Percentiles rank a stretch among this genome's conserved stretches.
Evolutionary conservation across 1,140 invertebrate species (phyloP).

Genomic region (Helicoverpa armigera): DNA sequence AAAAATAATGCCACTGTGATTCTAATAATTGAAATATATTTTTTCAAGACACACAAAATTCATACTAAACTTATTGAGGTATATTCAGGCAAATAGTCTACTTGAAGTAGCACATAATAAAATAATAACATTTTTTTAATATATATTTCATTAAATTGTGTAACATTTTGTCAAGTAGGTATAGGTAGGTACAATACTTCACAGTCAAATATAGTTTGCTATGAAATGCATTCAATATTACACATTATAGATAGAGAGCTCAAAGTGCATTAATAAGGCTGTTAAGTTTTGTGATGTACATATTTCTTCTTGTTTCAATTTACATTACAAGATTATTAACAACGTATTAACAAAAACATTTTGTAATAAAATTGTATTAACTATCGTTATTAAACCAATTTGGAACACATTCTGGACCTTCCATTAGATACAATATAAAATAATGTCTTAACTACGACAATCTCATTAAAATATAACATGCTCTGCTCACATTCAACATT

Average conservation of each 20-base stretch:
- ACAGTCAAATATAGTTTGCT: conserved; percentile 66
- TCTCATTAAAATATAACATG: conserved; percentile 79
- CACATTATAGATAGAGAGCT: conserved; percentile 73
- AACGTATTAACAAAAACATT: conserved; percentile 68
- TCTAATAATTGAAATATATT: conserved; percentile 80
- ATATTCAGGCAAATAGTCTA: conserved; percentile 77
- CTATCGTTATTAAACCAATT: conserved; percentile 76
- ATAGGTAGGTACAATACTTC: conserved; percentile 61
- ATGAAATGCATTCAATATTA: conserved; percentile 70
- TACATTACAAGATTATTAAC: conserved; percentile 48
- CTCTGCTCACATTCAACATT: conserved; percentile 75
- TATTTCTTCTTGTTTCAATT: conserved; percentile 44
- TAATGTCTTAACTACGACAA: conserved; percentile 78
- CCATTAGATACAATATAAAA: conserved; percentile 75
- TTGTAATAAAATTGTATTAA: conserved; percentile 72
- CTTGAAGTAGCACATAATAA: conserved; percentile 64
- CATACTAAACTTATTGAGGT: conserved; percentile 84
- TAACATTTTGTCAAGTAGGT: conserved; percentile 62
- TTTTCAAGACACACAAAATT: conserved; percentile 79
- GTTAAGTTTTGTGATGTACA: conserved; percentile 66
- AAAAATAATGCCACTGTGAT: conserved; percentile 75
- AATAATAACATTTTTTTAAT: conserved; percentile 66
- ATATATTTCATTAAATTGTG: conserved; percentile 60
- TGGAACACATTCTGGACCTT: conserved; percentile 83
- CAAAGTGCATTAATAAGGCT: conserved; percentile 60